A percentile compares a stretch with the other conserved stretches of the same genome.
Evolutionary conservation across 2,113 vertebrate genomes (phyloP).

Genomic region (Pavo muticus): DNA sequence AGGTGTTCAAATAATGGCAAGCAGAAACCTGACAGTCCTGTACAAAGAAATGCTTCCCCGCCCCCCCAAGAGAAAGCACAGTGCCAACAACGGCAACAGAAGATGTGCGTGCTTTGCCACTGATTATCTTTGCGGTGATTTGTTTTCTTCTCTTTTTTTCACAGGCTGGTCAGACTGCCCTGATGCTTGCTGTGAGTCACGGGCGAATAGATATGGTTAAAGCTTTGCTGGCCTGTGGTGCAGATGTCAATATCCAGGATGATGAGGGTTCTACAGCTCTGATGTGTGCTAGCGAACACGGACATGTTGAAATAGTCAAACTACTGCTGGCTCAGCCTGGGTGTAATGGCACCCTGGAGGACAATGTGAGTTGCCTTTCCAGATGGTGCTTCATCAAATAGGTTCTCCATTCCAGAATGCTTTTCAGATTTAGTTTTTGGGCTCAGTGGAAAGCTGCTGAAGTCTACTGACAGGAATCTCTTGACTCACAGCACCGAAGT

Average conservation of each 20-base stretch:
- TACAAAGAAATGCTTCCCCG: neutral
- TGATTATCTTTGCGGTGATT: neutral
- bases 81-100: neutral
- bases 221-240: conserved; percentile 89
- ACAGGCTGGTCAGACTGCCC: conserved; percentile 95
- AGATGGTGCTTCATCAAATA: neutral
- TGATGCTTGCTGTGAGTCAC: conserved; percentile 97
- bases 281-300: conserved; percentile 97
- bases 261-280: conserved; percentile 96
- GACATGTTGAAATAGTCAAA: conserved; percentile 95
- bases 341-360: conserved; percentile 91
- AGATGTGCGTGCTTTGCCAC: neutral
- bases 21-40: neutral
- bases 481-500: neutral
- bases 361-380: conserved; percentile 86
- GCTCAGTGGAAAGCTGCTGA: neutral
- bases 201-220: conserved; percentile 97
- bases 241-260: conserved; percentile 95
- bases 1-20: neutral
- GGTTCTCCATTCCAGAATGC: neutral
- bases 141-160: neutral
- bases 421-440: neutral
- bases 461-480: neutral
- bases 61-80: neutral
- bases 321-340: conserved; percentile 92